These are phyloP conservation scores for Galemys pyrenaicus DNA, from an alignment of 2,113 vertebrate species.

Conservation along the genomic window DNA sequence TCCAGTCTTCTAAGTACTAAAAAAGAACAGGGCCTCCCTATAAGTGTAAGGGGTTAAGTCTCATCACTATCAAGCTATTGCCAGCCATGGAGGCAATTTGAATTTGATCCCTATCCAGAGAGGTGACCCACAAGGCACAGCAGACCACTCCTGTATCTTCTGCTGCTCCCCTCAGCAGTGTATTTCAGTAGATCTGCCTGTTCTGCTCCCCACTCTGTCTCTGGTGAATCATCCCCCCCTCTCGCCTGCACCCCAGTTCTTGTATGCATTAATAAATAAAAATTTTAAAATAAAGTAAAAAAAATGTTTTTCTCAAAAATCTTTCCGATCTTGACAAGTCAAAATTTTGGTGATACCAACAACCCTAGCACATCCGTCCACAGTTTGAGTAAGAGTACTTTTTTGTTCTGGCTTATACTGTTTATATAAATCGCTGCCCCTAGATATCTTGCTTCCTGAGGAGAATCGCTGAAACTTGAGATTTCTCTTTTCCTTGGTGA, in stretches of 20 bases:
- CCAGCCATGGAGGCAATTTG: too few species aligned
- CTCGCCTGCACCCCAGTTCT: too few species aligned
- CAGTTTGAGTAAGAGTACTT: background rate
- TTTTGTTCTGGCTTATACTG: background rate
- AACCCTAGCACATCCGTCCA: background rate
- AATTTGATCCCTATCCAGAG: too few species aligned
- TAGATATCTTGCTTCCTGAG: background rate
- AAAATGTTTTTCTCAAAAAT: background rate
- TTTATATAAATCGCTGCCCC: background rate
- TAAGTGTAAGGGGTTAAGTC: too few species aligned
- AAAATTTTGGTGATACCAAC: conserved; percentile 16
- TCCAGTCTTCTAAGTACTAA: background rate
- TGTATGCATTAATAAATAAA: too few species aligned
- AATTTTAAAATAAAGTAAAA: background rate
- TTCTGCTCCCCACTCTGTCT: too few species aligned
- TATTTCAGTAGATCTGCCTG: too few species aligned
- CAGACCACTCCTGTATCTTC: too few species aligned
- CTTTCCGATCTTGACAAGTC: background rate
- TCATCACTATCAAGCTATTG: too few species aligned
- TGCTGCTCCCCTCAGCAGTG: too few species aligned
- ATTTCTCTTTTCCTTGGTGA: conserved; percentile 43
- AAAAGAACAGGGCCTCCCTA: background rate
- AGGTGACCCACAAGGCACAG: too few species aligned
- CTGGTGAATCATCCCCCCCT: too few species aligned
- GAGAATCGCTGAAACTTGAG: background rate